Evolutionary conservation across 2,888 invertebrate genomes (phyloP), one percentile per base, ranked within the genome.

Genomic region (Meiosimyza decipiens): DNA sequence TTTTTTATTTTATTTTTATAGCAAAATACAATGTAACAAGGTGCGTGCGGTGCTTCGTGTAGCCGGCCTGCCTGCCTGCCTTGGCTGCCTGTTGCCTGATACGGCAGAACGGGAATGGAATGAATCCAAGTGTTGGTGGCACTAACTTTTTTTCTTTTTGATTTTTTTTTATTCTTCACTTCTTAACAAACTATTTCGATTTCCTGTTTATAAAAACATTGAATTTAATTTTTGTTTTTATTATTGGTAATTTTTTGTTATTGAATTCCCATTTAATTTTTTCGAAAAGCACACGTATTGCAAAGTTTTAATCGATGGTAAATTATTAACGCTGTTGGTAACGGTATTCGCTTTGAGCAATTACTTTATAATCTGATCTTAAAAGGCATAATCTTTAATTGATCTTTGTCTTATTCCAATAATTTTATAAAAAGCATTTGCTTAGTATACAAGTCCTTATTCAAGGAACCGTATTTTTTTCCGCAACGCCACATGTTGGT

Each of bases 21-120:
- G 64, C 52, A 15, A 65, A 59, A 70, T 71, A 71, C 71, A 65
- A 57, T 71, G 65, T 71, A 71, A 65, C 65, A 28, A 50, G 65
- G 57, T 59, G 65, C 57, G 65, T 71, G 65, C 57, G 70, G 59
- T 22, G 22, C 18, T 28, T 59, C 59, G 18, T 13, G 40, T 40
- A 9, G 40, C 16, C 59, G 16, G 59, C 15, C 59, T 33, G 59
- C 6, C 28, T 22, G 59, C 15, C 28, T 22, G 28, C 15, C 59
- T 28, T 28, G 28, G 28, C 28, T 28, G 28, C 28, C 28, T 28
- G 28, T 28, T 11, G 13, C 2, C 22, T 11, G 22, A 28, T 12
- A 13, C 59, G 57, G 9, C 13, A 22, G 22, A 11, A 63, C 18
- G 18, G 33, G 47, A 11, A 12, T 49, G 16, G 49, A 49, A 63